phyloP scores from a whole-genome alignment of 2,888 invertebrate genomes.

The Anticlea derivata region DNA sequence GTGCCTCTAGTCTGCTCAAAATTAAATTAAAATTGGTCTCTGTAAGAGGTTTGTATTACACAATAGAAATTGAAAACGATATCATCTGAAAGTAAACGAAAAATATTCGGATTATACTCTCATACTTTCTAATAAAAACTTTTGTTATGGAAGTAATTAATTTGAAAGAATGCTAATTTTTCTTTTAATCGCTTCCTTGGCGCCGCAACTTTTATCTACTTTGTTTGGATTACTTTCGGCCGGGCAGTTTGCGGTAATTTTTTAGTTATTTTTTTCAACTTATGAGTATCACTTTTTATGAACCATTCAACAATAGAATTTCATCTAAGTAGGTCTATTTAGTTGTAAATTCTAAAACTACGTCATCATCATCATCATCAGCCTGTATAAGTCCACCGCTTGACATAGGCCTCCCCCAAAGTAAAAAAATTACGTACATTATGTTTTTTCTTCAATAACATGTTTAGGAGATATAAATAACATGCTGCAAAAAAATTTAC shows the following conservation, averaged over 20 bases:
- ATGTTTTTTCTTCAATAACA: too few relatives aligned
- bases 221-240: constrained; percentile 80
- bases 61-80: constrained; percentile 41
- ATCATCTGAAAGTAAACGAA: constrained; percentile 45
- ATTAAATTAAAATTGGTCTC: neutral
- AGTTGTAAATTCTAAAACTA: too few relatives aligned
- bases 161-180: constrained; percentile 81
- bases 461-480: too few relatives aligned
- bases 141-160: constrained; percentile 80
- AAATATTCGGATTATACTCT: constrained; percentile 62
- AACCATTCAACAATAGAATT: too few relatives aligned
- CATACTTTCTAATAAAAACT: constrained; percentile 69
- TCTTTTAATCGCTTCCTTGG: constrained; percentile 80
- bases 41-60: constrained; percentile 16
- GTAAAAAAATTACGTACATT: too few relatives aligned
- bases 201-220: constrained; percentile 80
- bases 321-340: too few relatives aligned
- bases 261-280: constrained; percentile 56
- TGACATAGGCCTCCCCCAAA: too few relatives aligned
- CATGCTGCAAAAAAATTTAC: too few relatives aligned
- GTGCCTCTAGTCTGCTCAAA: too few relatives aligned
- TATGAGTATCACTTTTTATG: constrained; percentile 40
- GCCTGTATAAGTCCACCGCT: too few relatives aligned
- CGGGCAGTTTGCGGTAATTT: constrained; percentile 67
- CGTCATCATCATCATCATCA: too few relatives aligned